Base-by-base conservation (phyloP, 2,113 vertebrate genomes). In the Brachyhypopomus gauderio region DNA sequence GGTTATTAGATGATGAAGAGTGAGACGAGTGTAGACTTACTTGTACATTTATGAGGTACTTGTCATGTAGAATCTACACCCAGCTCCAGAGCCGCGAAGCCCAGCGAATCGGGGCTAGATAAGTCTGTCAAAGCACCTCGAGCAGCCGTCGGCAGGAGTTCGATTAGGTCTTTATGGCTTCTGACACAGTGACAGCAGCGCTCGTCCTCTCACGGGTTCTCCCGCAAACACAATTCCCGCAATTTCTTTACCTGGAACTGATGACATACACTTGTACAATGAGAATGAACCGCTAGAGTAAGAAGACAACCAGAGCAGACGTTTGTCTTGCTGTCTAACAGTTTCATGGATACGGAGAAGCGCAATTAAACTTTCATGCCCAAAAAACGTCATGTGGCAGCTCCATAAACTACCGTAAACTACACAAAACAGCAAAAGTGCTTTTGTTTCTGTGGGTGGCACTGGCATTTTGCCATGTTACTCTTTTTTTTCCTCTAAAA, bases 1-100 rank as follows among this genome's bases (percentile, higher is more conserved):
- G 85, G 88, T 91, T 89, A 91, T 91, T 90, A 92, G 89, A 91
- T 81, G 88, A 91, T 91, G 87, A 92, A 88, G 87, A 87, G 85
- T 56, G 19, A 80, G 69, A 64, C 56, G 25, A 83, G 52, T 63
- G 81, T 84, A 75, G 87, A 88, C 87, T 85, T 76, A 75, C 77
- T 77, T 87, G 87, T 77, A 75, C 74, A 78, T 88, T 87, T 89
- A 81, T 82, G 84, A 87, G 86, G 83, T 83, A 75, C 85, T 89
- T 85, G 89, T 85, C 87, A 85, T 75, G 72, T 77, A 48, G 78
- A 91, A 90, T 92, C 87, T 85, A 83, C 89, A 84, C 88, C 89
- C 87, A 89, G 88, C 58, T 86, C 52, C 20, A 62, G 55, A 55
- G 72, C 6, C 27, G 34, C 23, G 71, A 55, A 82, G 79, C 52